A percentile compares a stretch with the other conserved stretches of the same genome.
phyloP scores from a whole-genome alignment of 2,888 invertebrate species.

The Leptothorax acervorum region DNA sequence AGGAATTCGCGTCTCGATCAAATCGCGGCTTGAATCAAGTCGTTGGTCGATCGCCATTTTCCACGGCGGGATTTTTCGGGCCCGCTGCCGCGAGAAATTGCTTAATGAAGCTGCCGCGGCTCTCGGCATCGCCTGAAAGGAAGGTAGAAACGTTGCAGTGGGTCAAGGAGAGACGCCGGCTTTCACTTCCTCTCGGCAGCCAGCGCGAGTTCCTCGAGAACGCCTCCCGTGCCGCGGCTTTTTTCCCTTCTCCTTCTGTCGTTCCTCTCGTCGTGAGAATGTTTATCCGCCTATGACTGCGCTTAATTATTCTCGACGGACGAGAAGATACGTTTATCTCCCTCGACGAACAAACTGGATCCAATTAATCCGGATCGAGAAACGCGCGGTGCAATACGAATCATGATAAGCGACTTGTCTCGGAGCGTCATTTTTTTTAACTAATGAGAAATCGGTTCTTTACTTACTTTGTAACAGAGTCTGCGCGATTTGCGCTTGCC shows the following conservation, averaged over 20 bases:
- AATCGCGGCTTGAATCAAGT: not conserved
- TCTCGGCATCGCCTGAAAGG: slow-evolving; percentile 83
- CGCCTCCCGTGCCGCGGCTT: slow-evolving; percentile 67
- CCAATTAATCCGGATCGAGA: slow-evolving; percentile 3
- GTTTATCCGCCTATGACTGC: slow-evolving; percentile 45
- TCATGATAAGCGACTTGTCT: slow-evolving; percentile 11
- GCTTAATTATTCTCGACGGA: slow-evolving; percentile 20
- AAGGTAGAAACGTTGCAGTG: slow-evolving; percentile 85
- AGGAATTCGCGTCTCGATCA: not conserved
- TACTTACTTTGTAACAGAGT: not conserved
- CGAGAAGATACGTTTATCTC: slow-evolving; percentile 22
- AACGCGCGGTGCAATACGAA: slow-evolving; percentile 9
- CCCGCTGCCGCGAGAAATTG: slow-evolving; percentile 80
- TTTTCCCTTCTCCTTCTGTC: slow-evolving; percentile 33
- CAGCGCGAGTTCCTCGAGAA: slow-evolving; percentile 74
- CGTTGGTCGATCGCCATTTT: slow-evolving; percentile 60
- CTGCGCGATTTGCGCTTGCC: not conserved
- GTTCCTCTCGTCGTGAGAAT: slow-evolving; percentile 49
- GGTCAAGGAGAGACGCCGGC: slow-evolving; percentile 85
- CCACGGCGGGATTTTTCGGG: slow-evolving; percentile 69
- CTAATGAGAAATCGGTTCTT: slow-evolving; percentile 10
- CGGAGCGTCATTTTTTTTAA: not conserved
- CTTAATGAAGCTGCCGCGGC: slow-evolving; percentile 84
- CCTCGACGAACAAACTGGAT: not conserved
- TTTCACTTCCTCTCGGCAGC: slow-evolving; percentile 85